phyloP scores from a whole-genome alignment of 2,113 vertebrate genomes.

The Lucifuga dentata region DNA sequence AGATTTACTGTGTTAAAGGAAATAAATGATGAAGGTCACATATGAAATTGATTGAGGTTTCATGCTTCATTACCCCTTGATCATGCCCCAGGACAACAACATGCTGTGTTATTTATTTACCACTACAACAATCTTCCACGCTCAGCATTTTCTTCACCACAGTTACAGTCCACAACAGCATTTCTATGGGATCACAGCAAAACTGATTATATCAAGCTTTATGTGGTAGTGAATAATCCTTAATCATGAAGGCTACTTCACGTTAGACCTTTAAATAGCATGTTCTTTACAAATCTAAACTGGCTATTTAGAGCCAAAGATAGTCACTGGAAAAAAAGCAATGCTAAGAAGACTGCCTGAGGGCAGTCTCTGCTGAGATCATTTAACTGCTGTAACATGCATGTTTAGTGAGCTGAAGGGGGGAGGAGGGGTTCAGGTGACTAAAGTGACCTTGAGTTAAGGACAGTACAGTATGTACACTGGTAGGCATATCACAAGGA shows the following conservation, averaged over 20 bases:
- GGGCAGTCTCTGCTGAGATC: no score
- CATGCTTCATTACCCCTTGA: conserved; percentile 25
- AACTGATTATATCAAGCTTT: neutral
- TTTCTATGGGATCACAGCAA: conserved; percentile 16
- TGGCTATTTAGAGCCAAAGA: no score
- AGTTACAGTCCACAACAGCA: conserved; percentile 17
- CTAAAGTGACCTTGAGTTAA: conserved; percentile 55
- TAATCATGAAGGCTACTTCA: no score
- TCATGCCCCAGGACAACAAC: conserved; percentile 45
- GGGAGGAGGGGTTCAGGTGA: conserved; percentile 1
- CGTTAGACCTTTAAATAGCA: no score
- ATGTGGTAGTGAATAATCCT: no score
- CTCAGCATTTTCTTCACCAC: conserved; percentile 61
- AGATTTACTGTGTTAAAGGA: conserved; percentile 19
- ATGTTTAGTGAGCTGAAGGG: neutral
- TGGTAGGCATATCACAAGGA: conserved; percentile 1
- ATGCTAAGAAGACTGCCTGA: no score
- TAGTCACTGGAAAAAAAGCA: no score
- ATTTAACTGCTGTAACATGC: no score
- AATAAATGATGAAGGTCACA: conserved; percentile 57
- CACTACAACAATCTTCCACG: conserved; percentile 34
- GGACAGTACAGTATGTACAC: conserved; percentile 5
- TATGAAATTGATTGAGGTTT: conserved; percentile 57
- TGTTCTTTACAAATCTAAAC: no score
- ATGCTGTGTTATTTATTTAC: conserved; percentile 51